phyloP scores from a whole-genome alignment of 35 echinoderm and acorn worm species.

The Ptychodera flava region DNA sequence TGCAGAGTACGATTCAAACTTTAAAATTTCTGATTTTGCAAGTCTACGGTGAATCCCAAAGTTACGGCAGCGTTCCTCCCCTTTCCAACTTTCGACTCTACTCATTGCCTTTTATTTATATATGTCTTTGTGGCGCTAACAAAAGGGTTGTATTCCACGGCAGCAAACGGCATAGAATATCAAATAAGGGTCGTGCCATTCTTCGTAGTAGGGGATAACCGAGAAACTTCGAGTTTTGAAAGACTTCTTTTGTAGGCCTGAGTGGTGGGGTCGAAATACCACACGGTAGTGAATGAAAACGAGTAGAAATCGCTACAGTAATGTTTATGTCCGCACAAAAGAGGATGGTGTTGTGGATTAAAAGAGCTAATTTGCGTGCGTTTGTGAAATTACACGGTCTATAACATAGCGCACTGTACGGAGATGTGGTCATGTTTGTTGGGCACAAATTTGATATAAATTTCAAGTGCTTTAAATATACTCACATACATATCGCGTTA shows the following conservation, averaged over 20 bases:
- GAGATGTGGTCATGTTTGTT: neutral
- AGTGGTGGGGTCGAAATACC: neutral
- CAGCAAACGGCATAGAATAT: neutral
- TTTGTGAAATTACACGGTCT: neutral
- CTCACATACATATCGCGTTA: neutral
- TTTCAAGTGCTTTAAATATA: neutral
- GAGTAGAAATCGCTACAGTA: neutral
- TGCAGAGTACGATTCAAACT: no score
- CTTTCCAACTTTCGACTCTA: neutral
- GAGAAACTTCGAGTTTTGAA: neutral
- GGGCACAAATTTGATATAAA: neutral
- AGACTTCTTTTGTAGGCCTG: neutral
- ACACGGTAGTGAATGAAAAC: neutral
- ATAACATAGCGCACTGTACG: neutral
- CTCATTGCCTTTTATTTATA: conserved; percentile 2
- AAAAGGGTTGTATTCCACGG: neutral
- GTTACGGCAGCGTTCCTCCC: neutral
- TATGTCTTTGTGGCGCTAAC: neutral
- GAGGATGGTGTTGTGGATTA: neutral
- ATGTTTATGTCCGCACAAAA: neutral
- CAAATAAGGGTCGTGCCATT: neutral
- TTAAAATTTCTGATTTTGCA: no score
- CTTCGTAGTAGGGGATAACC: neutral
- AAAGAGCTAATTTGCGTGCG: neutral
- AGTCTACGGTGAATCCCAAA: neutral